Evolutionary conservation across 2,888 invertebrate species (phyloP).

Genomic region (Asteroscopus sphinx): DNA sequence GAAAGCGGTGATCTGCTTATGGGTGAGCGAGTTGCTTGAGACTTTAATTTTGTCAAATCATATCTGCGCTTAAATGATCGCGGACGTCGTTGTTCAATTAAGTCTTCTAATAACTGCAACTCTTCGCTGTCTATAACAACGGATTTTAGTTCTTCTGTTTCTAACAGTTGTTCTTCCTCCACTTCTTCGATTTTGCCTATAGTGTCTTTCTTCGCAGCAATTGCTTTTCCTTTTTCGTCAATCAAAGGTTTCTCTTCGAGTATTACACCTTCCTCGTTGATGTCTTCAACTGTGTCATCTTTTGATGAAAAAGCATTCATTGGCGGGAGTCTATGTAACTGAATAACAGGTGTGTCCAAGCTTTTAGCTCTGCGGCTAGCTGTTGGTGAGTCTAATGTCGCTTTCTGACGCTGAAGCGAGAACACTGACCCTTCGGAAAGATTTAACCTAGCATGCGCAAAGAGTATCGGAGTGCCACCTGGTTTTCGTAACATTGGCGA

Average conservation of each 20-base stretch:
- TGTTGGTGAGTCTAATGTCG: slow-evolving; percentile 93
- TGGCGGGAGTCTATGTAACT: slow-evolving; percentile 94
- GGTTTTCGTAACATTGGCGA: slow-evolving; percentile 92
- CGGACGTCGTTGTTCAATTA: slow-evolving; percentile 86
- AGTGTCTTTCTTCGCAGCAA: slow-evolving; percentile 70
- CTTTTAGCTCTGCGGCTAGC: slow-evolving; percentile 95
- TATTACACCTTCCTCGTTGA: slow-evolving; percentile 92
- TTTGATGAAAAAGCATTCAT: slow-evolving; percentile 96
- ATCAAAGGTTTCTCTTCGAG: slow-evolving; percentile 90
- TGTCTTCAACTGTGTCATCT: slow-evolving; percentile 95
- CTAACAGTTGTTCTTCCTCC: slow-evolving; percentile 85
- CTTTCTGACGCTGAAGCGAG: slow-evolving; percentile 93
- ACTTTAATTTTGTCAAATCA: slow-evolving; percentile 81
- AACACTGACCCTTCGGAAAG: slow-evolving; percentile 96
- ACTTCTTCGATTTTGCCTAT: slow-evolving; percentile 88
- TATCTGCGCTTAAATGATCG: slow-evolving; percentile 86
- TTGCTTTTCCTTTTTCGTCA: slow-evolving; percentile 75
- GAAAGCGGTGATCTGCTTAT: slow-evolving; percentile 84
- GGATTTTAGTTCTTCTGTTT: slow-evolving; percentile 79
- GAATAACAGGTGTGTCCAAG: slow-evolving; percentile 95
- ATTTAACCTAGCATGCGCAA: slow-evolving; percentile 94
- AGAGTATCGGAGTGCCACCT: slow-evolving; percentile 94
- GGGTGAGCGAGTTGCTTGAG: slow-evolving; percentile 82
- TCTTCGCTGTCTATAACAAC: slow-evolving; percentile 90
- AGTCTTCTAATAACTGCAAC: slow-evolving; percentile 87